Base-by-base conservation (phyloP, 2,888 invertebrate genomes). In the Teleiodes luculella region DNA sequence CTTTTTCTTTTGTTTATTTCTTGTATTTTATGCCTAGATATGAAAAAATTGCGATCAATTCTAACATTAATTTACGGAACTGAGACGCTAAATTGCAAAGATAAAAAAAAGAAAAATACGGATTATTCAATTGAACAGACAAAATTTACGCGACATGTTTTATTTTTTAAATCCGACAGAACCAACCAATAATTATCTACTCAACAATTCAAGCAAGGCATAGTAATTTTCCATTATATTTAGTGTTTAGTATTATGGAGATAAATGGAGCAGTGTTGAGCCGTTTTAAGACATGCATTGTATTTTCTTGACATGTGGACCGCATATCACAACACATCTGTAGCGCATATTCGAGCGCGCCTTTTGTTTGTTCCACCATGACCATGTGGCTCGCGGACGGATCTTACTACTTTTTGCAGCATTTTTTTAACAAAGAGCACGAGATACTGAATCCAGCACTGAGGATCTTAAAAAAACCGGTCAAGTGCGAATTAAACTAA, bases 291-390 rank as follows among this genome's bases (percentile, higher is more conserved):
- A 74, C 75, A 59, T 59, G 68, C 76, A 78, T 78, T 80, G 77
- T 78, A 6, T 24, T n/a, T n/a, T 74, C 72, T 62, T 66, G 72
- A 73, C 77, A 78, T 76, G 68, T 79, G 78, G 72, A 72, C 70
- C 72, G 68, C 66, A 69, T 67, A 67, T 66, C 77, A 43, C 88
- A 88, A 87, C 77, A 43, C 88, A 88, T 88, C 83, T 88, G 87
- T 84, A 84, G 71, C 75, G 76, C 86, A 86, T 83, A 84, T 87
- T 86, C 78, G 75, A 78, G 69, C 74, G 69, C 72, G 79, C 67
- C 81, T 84, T 84, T 84, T 83, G 83, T 84, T 84, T 83, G 83
- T 82, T 80, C 75, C 31, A 60, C 57, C 59, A 62, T 77, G 76
- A 78, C 83, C 86, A 86, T 82, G 80, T 83, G 83, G 71, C 72